Base-by-base conservation (phyloP, 2,888 invertebrate species). In the Acrobeloides nanus region DNA sequence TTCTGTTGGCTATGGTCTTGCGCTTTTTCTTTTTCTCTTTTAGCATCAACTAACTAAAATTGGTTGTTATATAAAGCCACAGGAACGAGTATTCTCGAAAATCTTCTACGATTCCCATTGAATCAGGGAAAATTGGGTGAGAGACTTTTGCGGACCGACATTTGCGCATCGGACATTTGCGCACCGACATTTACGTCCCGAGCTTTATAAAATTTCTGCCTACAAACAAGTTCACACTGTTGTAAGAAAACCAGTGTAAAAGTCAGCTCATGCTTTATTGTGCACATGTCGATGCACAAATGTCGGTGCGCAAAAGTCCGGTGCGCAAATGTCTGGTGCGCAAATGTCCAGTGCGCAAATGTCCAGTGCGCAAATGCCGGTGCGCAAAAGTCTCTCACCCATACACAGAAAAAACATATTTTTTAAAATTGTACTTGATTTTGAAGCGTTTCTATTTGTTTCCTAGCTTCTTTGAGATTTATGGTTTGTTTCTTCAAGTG, bases 401-500 rank as follows among this genome's bases (percentile, higher is more conserved):
- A n/a, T n/a, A n/a, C 17, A 34, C 7, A 12, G 17, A 34, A 34
- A 17, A 34, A 8, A 8, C 20, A 34, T 6, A 8, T 34, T 25
- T 24, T 29, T 5, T 26, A 42, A 48, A 10, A 26, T 3, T 38
- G 7, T 29, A 46, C 49, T 38, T 48, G 33, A 8, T 49, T 35
- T 33, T 43, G 48, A 23, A 47, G 46, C 15, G 32, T 34, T 23
- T 38, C 50, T 15, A 53, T 17, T 24, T 58, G 51, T 32, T 63
- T 52, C 21, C 49, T 43, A 4, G 51, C 46, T 17, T 62, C 53
- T 34, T 59, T 60, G 31, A 48, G 27, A 15, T 38, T 31, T 10
- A 41, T 46, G 7, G 57, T 35, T 34, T 65, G 64, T 38, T 63
- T 65, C 40, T 62, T 62, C 8, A 60, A 39, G 25, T 65, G 45